phyloP scores from a whole-genome alignment of 2,113 vertebrate genomes.

The Tylochromis polylepis region DNA sequence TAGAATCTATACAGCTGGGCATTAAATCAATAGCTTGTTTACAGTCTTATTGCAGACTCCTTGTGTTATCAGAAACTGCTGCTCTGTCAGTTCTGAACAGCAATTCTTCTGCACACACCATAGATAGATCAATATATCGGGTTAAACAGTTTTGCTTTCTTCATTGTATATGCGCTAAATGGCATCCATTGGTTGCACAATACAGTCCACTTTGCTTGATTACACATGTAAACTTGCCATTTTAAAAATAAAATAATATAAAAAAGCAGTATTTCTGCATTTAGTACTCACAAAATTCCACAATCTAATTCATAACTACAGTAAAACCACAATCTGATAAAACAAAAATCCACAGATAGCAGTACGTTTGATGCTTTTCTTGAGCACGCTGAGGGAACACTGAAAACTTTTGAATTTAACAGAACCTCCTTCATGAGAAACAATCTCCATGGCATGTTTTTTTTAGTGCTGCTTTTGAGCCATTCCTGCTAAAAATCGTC shows the following conservation, averaged over 20 bases:
- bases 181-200: not conserved
- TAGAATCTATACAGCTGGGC: not conserved
- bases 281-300: not conserved
- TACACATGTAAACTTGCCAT: not conserved
- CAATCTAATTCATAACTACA: not conserved
- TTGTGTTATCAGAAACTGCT: slow-evolving; percentile 28
- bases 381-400: not conserved
- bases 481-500: not conserved
- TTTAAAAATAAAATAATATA: not conserved
- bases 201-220: not conserved
- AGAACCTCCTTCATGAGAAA: not conserved
- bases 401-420: not conserved
- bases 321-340: not conserved
- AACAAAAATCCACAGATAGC: not conserved
- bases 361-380: not conserved
- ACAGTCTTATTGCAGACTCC: slow-evolving; percentile 22
- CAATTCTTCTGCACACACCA: not conserved
- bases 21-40: slow-evolving; percentile 47
- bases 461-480: not conserved
- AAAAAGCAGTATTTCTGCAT: not conserved
- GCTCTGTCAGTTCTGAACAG: slow-evolving; percentile 5
- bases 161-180: not conserved
- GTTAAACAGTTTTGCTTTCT: not conserved
- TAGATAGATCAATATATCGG: not conserved
- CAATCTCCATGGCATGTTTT: not conserved